A percentile compares a stretch with the other conserved stretches of the same genome.
These are phyloP conservation scores for Chrysopilus asiliformis DNA, from an alignment of 2,888 invertebrate species.

Conservation along the genomic window DNA sequence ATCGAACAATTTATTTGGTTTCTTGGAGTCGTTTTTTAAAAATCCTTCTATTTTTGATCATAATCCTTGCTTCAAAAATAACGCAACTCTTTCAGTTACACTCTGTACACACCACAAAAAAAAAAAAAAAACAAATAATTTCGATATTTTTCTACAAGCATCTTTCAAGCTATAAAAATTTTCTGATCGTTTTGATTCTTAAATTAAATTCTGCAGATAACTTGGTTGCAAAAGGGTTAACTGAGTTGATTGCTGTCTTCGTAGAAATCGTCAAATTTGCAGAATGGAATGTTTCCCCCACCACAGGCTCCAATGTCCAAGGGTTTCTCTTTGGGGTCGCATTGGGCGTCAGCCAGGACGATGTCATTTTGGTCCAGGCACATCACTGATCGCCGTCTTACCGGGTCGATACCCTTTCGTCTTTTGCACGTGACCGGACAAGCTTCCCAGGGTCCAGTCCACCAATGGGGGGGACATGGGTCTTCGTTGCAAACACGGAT, in stretches of 20 bases:
- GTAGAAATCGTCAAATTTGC: conserved; percentile 20
- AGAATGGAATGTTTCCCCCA: conserved; percentile 29
- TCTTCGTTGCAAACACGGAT: conserved; percentile 52
- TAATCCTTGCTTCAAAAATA: too few species aligned
- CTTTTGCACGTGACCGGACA: conserved; percentile 55
- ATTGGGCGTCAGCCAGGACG: conserved; percentile 61
- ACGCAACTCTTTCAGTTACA: too few species aligned
- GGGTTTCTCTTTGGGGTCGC: conserved; percentile 52
- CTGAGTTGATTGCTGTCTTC: conserved; percentile 11
- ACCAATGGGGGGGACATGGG: conserved; percentile 66
- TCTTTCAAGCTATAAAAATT: too few species aligned
- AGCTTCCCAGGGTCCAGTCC: conserved; percentile 75
- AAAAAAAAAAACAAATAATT: too few species aligned
- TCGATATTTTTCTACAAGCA: too few species aligned
- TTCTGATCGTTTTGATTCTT: too few species aligned
- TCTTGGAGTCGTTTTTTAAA: too few species aligned
- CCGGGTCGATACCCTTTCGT: conserved; percentile 38
- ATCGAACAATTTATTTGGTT: too few species aligned
- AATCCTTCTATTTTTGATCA: too few species aligned
- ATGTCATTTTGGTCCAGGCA: conserved; percentile 65
- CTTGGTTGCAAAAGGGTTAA: too few species aligned
- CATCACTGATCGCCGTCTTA: conserved; percentile 53
- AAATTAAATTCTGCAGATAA: too few species aligned
- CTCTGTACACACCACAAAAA: too few species aligned
- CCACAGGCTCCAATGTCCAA: conserved; percentile 55